phyloP scores from a whole-genome alignment of 2,888 invertebrate genomes.

The Xylocampa areola region DNA sequence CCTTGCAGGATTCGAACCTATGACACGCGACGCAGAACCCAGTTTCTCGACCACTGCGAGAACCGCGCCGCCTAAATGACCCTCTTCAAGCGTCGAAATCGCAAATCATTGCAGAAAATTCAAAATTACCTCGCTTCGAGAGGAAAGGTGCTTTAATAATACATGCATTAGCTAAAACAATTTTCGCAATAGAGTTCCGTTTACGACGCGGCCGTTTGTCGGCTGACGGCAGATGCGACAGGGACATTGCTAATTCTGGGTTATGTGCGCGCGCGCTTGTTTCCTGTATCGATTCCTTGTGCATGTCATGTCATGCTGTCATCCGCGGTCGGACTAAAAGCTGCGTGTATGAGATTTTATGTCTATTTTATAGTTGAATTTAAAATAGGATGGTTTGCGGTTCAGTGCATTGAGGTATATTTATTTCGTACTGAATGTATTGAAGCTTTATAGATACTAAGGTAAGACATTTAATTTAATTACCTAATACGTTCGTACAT shows the following conservation, averaged over 20 bases:
- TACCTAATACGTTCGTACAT: too few species aligned
- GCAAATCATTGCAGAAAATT: too few species aligned
- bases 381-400: conserved; percentile 13
- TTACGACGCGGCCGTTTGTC: conserved; percentile 60
- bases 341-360: conserved; percentile 52
- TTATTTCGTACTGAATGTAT: too few species aligned
- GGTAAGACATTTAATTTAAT: too few species aligned
- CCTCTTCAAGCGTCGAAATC: too few species aligned
- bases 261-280: conserved; percentile 66
- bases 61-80: too few species aligned
- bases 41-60: too few species aligned
- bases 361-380: conserved; percentile 52
- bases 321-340: conserved; percentile 53
- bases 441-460: too few species aligned
- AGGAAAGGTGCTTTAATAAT: conserved; percentile 40
- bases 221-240: conserved; percentile 58
- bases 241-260: conserved; percentile 81
- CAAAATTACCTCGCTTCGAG: not conserved
- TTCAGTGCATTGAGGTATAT: not conserved
- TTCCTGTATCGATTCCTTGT: conserved; percentile 83
- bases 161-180: conserved; percentile 50
- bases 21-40: too few species aligned
- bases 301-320: conserved; percentile 63
- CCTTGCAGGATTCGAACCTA: too few species aligned
- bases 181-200: conserved; percentile 58